A percentile compares a stretch with the other conserved stretches of the same genome.
Evolutionary conservation across 2,888 invertebrate genomes (phyloP).

Genomic region (Macaria liturata): DNA sequence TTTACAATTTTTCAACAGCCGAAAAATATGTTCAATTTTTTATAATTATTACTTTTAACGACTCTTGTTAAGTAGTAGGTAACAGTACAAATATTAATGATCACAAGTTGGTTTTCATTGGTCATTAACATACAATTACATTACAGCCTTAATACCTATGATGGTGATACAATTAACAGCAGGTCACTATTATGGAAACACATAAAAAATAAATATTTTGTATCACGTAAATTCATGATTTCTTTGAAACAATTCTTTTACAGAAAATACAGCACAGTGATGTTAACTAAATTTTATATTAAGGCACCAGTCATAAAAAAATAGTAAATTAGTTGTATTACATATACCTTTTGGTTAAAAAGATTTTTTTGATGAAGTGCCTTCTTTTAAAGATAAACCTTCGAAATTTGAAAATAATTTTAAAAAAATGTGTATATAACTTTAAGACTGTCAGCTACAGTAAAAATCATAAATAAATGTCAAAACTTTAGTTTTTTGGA

Average conservation of each 20-base stretch:
- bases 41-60: conserved; percentile 81
- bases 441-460: conserved; percentile 58
- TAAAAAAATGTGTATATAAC: no score
- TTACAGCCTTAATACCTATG: conserved; percentile 73
- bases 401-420: no score
- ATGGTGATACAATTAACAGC: conserved; percentile 76
- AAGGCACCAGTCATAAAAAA: conserved; percentile 44
- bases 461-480: conserved; percentile 66
- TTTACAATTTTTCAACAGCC: conserved; percentile 84
- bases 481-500: conserved; percentile 74
- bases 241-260: no score
- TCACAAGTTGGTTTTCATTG: conserved; percentile 85
- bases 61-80: conserved; percentile 84
- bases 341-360: no score
- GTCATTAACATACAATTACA: conserved; percentile 83
- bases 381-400: no score
- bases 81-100: conserved; percentile 85
- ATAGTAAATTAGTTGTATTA: no score
- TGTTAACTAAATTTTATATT: no score
- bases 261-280: no score
- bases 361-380: no score
- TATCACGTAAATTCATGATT: no score
- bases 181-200: conserved; percentile 67
- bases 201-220: conserved; percentile 24
- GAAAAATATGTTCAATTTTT: conserved; percentile 83